Base-by-base conservation (phyloP, 2,113 vertebrate genomes). In the Equus quagga region DNA sequence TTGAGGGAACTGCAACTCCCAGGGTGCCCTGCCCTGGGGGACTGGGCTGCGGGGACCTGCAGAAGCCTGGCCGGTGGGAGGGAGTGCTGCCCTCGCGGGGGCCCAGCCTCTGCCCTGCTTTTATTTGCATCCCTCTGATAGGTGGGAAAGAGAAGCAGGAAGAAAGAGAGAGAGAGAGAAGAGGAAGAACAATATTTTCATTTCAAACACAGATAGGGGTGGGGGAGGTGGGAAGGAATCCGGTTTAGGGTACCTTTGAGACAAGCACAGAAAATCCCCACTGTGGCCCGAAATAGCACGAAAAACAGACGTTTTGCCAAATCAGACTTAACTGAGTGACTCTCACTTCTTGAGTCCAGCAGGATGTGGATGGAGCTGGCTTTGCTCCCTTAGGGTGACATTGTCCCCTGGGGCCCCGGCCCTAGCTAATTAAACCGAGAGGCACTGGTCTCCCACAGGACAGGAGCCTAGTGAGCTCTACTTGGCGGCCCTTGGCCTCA, bases 221-320 rank as follows among this genome's bases (percentile, higher is more conserved):
- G 9, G 96, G 94, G 90, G 96, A 86, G 60, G 73, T 82, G 46
- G 82, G 72, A 91, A 96, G 46, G 96, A 97, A 93, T 96, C 60
- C 21, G 95, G 96, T 98, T 98, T 98, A 98, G 98, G 98, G 97
- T 98, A 98, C 98, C 98, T 99, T 98, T 98, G 98, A 99, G 98
- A 98, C 89, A 83, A 98, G 98, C 96, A 97, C 98, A 98, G 98
- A 98, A 99, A 99, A 99, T 98, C 98, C 98, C 98, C 98, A 98
- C 98, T 70, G 76, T 98, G 98, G 97, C 98, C 97, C 85, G 51
- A 98, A 99, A 99, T 98, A 98, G 98, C 98, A 98, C 97, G 97
- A 97, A 98, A 99, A 98, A 98, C 97, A 98, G 98, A 98, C 94
- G 76, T 98, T 98, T 98, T 98, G 98, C 98, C 98, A 98, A 98